Base-by-base conservation (phyloP, 2,113 vertebrate genomes). In the Channa maculata region DNA sequence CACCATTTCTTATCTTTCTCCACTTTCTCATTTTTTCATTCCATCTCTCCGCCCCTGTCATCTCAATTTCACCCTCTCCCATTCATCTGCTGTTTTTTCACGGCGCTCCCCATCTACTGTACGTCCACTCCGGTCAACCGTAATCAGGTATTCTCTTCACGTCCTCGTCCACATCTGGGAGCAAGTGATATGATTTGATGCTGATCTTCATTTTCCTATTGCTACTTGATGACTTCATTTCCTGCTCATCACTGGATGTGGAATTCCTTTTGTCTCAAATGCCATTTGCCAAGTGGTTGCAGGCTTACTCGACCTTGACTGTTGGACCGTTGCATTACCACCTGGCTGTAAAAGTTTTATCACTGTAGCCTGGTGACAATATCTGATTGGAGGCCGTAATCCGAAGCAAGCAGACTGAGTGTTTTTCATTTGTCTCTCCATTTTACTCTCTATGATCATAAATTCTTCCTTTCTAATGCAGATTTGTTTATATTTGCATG, bases 181-280 rank as follows among this genome's bases (percentile, higher is more conserved):
- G 49, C 55, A 43, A 71, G 33, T 39, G 53, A 48, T 58, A 34
- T 53, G 72, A 78, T 57, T 68, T 54, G 66, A 76, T 67, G 49
- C 50, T 55, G 64, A 71, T 67, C 63, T 70, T 59, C 5, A 8
- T 71, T 80, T 81, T 78, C 39, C 15, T 77, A 65, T 38, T 55
- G 38, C 44, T 60, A 52, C 81, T 80, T 82, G 71, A 88, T 86
- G 82, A 89, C 84, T 84, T 84, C 83, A 87, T 90, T 55, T 84
- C 62, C 71, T 38, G 68, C 76, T 89, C 79, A 86, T 87, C 79
- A 83, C 63, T 79, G 65, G 49, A 67, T 61, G 52, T 64, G 7
- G 46, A 62, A 69, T 65, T 82, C 46, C 43, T 77, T 9, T 5
- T 45, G 70, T 73, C 36, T 75, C 48, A 61, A 14, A 9, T 39